Evolutionary conservation across 1,140 invertebrate species (phyloP).

Genomic region (Paramacrobiotus metropolitanus): DNA sequence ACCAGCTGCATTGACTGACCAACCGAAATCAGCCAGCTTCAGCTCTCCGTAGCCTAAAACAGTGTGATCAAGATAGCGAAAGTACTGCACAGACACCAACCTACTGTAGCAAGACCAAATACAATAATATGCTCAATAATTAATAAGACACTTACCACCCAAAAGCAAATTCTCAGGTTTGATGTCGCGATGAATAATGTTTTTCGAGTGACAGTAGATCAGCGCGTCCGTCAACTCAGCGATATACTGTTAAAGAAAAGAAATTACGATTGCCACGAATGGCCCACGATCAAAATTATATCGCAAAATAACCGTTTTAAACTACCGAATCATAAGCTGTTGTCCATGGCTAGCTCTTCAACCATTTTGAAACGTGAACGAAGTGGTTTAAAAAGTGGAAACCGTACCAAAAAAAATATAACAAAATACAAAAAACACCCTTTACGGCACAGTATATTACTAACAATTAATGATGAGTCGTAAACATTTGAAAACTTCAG

Average conservation of each 20-base stretch:
- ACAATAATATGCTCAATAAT: neutral
- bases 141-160: conserved; percentile 33
- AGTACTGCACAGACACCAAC: neutral
- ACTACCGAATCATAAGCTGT: too few species aligned
- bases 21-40: conserved; percentile 91
- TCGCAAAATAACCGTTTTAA: too few species aligned
- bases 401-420: conserved; percentile 9
- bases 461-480: too few species aligned
- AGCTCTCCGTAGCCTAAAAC: conserved; percentile 37
- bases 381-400: conserved; percentile 12
- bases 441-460: too few species aligned
- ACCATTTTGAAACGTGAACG: too few species aligned
- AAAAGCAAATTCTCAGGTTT: conserved; percentile 84
- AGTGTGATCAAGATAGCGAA: conserved; percentile 19
- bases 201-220: conserved; percentile 71
- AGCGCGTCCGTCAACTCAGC: conserved; percentile 63
- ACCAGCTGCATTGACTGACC: conserved; percentile 65
- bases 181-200: conserved; percentile 84
- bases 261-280: too few species aligned
- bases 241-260: conserved; percentile 60
- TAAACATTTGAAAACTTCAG: too few species aligned
- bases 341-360: too few species aligned
- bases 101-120: neutral
- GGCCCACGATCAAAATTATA: too few species aligned
- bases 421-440: conserved; percentile 7